Percentiles rank a stretch among this genome's conserved stretches.
phyloP scores from a whole-genome alignment of 2,113 vertebrate genomes.

The Perca schrenkii region DNA sequence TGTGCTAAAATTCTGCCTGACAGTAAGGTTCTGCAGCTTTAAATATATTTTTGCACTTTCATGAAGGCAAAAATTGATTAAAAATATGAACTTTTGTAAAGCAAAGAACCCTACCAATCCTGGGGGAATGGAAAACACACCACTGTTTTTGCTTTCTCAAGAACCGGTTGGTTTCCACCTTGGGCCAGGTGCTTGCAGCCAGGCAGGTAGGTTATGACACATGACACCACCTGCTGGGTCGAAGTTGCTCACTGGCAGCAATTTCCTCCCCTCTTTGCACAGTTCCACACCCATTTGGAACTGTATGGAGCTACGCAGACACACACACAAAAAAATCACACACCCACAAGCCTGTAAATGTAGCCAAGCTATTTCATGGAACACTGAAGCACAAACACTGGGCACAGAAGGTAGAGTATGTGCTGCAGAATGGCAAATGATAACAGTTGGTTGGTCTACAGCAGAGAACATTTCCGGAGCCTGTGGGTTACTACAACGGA shows the following conservation, averaged over 20 bases:
- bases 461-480: constrained; percentile 32
- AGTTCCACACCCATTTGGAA: constrained; percentile 42
- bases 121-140: constrained; percentile 6
- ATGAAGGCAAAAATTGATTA: not conserved
- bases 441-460: constrained; percentile 36
- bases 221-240: constrained; percentile 60
- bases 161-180: constrained; percentile 61
- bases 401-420: constrained; percentile 38
- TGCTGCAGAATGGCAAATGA: constrained; percentile 20
- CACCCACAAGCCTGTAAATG: constrained; percentile 38
- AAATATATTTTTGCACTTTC: not conserved
- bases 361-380: constrained; percentile 58
- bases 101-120: not conserved
- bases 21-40: not conserved
- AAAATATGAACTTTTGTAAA: not conserved
- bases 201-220: constrained; percentile 49
- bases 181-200: constrained; percentile 54
- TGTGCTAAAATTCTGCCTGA: not conserved
- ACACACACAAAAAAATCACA: constrained; percentile 11
- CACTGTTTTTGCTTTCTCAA: constrained; percentile 9
- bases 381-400: constrained; percentile 54
- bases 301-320: not conserved
- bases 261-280: constrained; percentile 13
- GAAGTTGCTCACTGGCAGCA: constrained; percentile 30
- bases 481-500: constrained; percentile 14